Evolutionary conservation across 2,888 invertebrate species (phyloP), one percentile per base, ranked within the genome.

Genomic region (Melinaea marsaeus): DNA sequence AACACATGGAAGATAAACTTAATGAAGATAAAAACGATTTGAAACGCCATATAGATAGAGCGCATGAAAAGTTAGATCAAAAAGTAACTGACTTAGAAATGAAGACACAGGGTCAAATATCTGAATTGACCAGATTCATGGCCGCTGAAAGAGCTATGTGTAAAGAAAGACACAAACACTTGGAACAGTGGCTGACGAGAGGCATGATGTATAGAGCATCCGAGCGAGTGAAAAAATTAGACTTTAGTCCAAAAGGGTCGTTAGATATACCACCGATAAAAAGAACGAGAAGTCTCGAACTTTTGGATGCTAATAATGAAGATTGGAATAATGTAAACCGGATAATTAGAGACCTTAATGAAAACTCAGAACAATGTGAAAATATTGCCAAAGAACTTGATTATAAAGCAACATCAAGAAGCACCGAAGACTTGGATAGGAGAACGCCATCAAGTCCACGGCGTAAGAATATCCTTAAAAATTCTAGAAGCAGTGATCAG

Each of bases 1-100:
- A 95, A 68, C 96, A 97, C 71, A 94, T 98, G 85, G 97, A 98
- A 79, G 94, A 96, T 48, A 94, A 95, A 69, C 81, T 98, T 59
- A 96, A 96, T 74, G 93, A 94, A 72, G 95, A 96, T 75, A 95
- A 95, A 73, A 93, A 94, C 66, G 95, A 96, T 74, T 80, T 97
- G 72, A 94, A 97, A 80, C 93, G 94, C 65, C 94, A 94, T 73
- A 95, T 97, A 45, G 95, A 95, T 75, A 92, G 93, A 75, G 95
- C 96, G 0, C 96, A 96, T 77, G 94, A 95, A 68, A 93, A 93
- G 69, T 83, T 98, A 56, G 95, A 96, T 67, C 93, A 95, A 71
- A 94, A 96, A 74, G 96, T 98, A 0, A 94, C 95, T 4, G 95
- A 95, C 73, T 85, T 96, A 61, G 95, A 96, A 76, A 92, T 93